Conservation (phyloP, 1,140 invertebrate species). For the Copidosoma floridanum region DNA sequence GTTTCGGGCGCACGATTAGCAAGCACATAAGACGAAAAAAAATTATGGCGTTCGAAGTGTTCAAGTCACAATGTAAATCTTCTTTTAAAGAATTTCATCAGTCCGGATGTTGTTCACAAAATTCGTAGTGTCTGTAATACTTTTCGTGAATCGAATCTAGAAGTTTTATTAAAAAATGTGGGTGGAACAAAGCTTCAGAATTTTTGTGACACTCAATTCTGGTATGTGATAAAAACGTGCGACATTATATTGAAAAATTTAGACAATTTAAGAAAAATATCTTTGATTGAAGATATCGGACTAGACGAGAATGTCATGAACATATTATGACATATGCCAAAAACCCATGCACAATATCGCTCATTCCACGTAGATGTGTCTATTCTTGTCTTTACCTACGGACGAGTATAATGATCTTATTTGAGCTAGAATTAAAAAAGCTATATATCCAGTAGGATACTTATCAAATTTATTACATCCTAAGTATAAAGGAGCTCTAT, state of each 20-base stretch:
- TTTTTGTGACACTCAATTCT: neutral
- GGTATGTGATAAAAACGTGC: neutral
- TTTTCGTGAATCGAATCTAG: neutral
- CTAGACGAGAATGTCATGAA: neutral
- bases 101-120: neutral
- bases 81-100: neutral
- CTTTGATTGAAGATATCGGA: neutral
- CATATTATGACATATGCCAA: neutral
- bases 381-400: neutral
- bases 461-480: neutral
- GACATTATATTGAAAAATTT: neutral
- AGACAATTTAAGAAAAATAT: neutral
- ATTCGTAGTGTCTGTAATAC: neutral
- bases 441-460: neutral
- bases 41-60: neutral
- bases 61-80: no score
- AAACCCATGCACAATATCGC: neutral
- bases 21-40: neutral
- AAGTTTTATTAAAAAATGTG: neutral
- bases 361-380: neutral
- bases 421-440: neutral
- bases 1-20: neutral
- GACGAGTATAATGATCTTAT: neutral
- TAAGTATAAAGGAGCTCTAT: neutral
- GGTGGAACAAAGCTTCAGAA: neutral